Conservation (phyloP, 2,888 invertebrate species). For the Sisyra nigra region DNA sequence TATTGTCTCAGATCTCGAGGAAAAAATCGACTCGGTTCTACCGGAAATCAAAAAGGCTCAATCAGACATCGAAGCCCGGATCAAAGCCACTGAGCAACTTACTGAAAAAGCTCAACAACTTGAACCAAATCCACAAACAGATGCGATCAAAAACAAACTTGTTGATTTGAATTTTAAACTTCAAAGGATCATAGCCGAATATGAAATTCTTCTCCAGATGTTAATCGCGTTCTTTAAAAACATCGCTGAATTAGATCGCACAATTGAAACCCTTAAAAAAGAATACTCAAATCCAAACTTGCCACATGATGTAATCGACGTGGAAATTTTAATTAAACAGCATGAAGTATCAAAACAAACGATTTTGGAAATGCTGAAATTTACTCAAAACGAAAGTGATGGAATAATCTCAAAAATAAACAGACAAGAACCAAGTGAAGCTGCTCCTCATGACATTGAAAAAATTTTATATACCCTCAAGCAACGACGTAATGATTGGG, state of each 20-base stretch:
- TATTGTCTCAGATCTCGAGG: constrained; percentile 37
- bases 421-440: constrained; percentile 50
- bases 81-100: constrained; percentile 48
- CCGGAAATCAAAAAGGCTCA: constrained; percentile 45
- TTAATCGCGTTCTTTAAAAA: constrained; percentile 54
- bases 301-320: constrained; percentile 29
- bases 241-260: constrained; percentile 41
- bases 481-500: constrained; percentile 43
- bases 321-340: constrained; percentile 39
- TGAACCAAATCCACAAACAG: constrained; percentile 30
- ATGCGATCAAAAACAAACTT: constrained; percentile 46
- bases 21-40: constrained; percentile 35
- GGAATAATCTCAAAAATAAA: constrained; percentile 49
- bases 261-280: constrained; percentile 37
- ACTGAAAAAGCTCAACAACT: constrained; percentile 38
- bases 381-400: constrained; percentile 48
- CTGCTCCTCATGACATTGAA: constrained; percentile 50
- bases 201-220: constrained; percentile 51
- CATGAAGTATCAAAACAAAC: constrained; percentile 47
- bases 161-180: constrained; percentile 47
- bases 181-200: constrained; percentile 50
- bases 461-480: constrained; percentile 46
- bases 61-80: constrained; percentile 46
- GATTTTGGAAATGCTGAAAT: constrained; percentile 47
- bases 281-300: constrained; percentile 24